Conservation (phyloP, 2,797 vertebrate species). For the Phaenicophaeus curvirostris region DNA sequence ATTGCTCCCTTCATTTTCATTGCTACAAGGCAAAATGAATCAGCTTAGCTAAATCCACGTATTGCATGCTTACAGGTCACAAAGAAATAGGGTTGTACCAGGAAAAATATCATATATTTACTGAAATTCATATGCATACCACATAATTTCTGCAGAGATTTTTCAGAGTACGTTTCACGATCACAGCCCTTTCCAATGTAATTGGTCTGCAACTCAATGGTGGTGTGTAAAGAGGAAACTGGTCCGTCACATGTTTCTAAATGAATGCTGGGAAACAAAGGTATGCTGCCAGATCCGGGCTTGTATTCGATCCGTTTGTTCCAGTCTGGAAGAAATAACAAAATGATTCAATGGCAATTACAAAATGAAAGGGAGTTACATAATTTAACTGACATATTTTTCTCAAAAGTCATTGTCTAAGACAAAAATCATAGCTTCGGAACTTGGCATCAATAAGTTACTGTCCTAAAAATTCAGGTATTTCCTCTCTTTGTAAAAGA, state of each 20-base stretch:
- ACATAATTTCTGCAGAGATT: conserved; percentile 92
- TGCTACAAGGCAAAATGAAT: not conserved
- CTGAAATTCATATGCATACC: conserved; percentile 78
- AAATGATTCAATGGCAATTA: not conserved
- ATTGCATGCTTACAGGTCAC: not conserved
- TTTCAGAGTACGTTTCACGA: conserved; percentile 92
- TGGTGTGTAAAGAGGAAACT: conserved; percentile 88
- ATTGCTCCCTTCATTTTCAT: not conserved
- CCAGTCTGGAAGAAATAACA: conserved; percentile 83
- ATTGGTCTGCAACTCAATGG: conserved; percentile 89
- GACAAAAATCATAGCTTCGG: not conserved
- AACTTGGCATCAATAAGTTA: not conserved
- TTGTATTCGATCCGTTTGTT: conserved; percentile 92
- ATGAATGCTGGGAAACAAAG: conserved; percentile 91
- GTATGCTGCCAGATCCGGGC: conserved; percentile 89
- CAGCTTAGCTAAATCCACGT: not conserved
- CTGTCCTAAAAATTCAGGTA: not conserved
- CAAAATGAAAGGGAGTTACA: not conserved
- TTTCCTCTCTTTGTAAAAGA: not conserved
- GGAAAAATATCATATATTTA: not conserved
- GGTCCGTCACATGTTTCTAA: conserved; percentile 92
- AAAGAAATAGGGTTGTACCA: not conserved
- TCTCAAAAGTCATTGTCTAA: not conserved
- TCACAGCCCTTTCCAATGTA: conserved; percentile 95
- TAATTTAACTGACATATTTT: not conserved